A percentile compares a stretch with the other conserved stretches of the same genome.
These are phyloP conservation scores for Cyphomyrus discorhynchus DNA, from an alignment of 2,113 vertebrate species.

Conservation along the genomic window DNA sequence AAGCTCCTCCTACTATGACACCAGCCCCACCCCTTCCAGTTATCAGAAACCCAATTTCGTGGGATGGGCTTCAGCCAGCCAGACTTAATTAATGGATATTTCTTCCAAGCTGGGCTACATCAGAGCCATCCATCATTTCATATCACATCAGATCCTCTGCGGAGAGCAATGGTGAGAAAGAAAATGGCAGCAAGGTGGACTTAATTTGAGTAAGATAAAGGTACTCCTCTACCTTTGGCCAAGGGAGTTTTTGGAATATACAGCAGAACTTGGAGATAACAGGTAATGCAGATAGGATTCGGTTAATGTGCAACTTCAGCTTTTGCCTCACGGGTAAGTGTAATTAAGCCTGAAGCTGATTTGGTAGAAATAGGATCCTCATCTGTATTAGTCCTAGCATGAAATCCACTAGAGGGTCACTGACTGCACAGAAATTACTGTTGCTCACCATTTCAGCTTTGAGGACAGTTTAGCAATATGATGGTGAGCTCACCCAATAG, in stretches of 20 bases:
- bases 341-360: not conserved
- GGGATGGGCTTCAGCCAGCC: not conserved
- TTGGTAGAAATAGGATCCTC: not conserved
- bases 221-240: too few species aligned
- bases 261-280: not conserved
- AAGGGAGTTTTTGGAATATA: not conserved
- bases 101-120: not conserved
- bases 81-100: not conserved
- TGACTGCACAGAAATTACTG: not conserved
- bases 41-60: not conserved
- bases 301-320: not conserved
- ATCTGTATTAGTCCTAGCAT: not conserved
- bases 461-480: not conserved
- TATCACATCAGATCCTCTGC: not conserved
- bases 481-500: not conserved
- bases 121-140: not conserved
- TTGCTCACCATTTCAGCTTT: not conserved
- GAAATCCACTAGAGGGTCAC: not conserved
- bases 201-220: not conserved
- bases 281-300: constrained; percentile 2
- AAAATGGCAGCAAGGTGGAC: not conserved
- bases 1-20: not conserved
- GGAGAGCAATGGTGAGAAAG: not conserved
- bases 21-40: not conserved
- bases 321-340: not conserved